Evolutionary conservation across 2,113 vertebrate genomes (phyloP), one percentile per base, ranked within the genome.

Genomic region (Varanus salvator): DNA sequence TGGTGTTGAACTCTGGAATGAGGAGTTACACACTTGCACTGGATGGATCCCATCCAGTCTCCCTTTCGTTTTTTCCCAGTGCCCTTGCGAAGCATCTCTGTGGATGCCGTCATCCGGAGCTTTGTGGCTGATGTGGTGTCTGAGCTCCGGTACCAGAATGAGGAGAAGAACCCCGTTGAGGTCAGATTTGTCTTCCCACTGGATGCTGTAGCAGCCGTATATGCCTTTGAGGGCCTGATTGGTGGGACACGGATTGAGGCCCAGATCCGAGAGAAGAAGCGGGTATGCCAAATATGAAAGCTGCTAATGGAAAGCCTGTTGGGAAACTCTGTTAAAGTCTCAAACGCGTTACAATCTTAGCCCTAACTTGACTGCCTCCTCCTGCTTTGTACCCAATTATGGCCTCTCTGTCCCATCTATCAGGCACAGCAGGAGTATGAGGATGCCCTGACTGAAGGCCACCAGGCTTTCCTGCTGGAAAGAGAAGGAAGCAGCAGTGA

Each of bases 161-260:
- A 97, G 86, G 97, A 98, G 93, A 87, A 96, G 25, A 86, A 93
- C 64, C 95, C 97, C 1, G 29, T 98, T 66, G 98, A 98, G 93
- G 96, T 96, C 2, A 80, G 97, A 81, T 98, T 98, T 91, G 96
- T 98, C 71, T 98, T 98, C 91, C 98, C 98, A 84, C 92, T 98
- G 95, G 97, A 98, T 80, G 97, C 96, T 77, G 98, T 97, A 66
- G 97, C 97, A 68, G 97, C 98, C 29, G 95, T 98, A 48, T 97
- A 97, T 90, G 96, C 97, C 90, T 98, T 98, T 57, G 97, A 97
- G 69, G 97, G 97, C 78, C 87, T 93, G 82, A 94, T 98, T 34
- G 97, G 97, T 92, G 96, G 97, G 84, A 96, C 94, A 31, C 95
- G 91, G 89, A 96, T 98, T 84, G 95, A 97, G 66, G 98, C 97